Evolutionary conservation across 1,140 invertebrate genomes (phyloP), one percentile per base, ranked within the genome.

Genomic region (Philopotamus ludificatus): DNA sequence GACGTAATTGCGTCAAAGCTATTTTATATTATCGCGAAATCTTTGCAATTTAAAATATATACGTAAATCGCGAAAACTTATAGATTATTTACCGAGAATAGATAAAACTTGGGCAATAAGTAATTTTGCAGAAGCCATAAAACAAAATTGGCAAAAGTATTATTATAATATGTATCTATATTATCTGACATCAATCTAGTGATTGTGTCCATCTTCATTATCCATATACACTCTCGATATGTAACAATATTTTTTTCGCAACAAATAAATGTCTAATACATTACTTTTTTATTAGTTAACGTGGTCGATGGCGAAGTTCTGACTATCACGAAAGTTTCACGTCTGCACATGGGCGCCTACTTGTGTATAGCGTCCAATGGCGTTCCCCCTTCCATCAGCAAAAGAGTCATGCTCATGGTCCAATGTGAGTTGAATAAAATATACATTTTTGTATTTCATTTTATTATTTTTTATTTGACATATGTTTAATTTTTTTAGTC

Each of bases 341-440:
- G 92, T 44, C 81, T 94, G 12, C 91, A 94, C 72, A 94, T 94
- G 92, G 92, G 90, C 10, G 85, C 88, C 15, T 93, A 92, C 76
- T 79, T 93, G 28, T 93, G 91, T 74, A 90, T 74, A 9, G 82
- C 82, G 1, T 89, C 88, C 41, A 93, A 92, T 73, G 89, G 89
- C 1, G 87, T 93, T 8, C 91, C 89, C 1, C 91, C 91, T 4
- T 86, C 88, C 9, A 87, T 91, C 66, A 90, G 87, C 80, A 90
- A 91, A 73, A 78, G 89, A 58, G 87, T 91, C 54, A 83, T 88
- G 71, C 81, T 91, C 41, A 85, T 86, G 71, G 88, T 91, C 39
- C 86, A 91, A 72, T 91, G 89, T 91, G 77, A 83, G 88, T 88
- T 34, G 28, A 34, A 34, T 12, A 34, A 4, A 34, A 34, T 7